phyloP scores from a whole-genome alignment of 2,113 vertebrate species.

The Notothenia rossii region DNA sequence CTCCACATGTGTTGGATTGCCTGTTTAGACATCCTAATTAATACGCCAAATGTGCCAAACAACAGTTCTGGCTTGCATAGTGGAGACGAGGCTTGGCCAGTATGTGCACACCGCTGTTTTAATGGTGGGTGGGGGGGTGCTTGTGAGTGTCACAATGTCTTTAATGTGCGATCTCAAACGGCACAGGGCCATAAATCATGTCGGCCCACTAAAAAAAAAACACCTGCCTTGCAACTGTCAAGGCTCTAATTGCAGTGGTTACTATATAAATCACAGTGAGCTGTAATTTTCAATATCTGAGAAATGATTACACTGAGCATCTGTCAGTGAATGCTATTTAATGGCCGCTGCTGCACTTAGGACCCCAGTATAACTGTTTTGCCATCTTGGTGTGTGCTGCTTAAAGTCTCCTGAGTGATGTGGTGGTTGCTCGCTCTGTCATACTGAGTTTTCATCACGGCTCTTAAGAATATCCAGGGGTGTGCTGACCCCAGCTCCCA shows the following conservation, averaged over 20 bases:
- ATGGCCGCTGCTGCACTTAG: constrained; percentile 70
- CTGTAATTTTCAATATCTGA: constrained; percentile 77
- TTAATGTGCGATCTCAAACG: constrained; percentile 70
- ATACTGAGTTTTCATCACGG: constrained; percentile 62
- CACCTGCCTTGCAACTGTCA: constrained; percentile 72
- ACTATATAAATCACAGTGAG: constrained; percentile 73
- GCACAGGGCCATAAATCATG: constrained; percentile 69
- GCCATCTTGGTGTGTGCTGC: constrained; percentile 56
- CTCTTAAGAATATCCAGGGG: constrained; percentile 74
- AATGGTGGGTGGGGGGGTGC: not conserved
- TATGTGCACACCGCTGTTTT: constrained; percentile 5
- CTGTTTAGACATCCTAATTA: constrained; percentile 75
- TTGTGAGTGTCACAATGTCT: constrained; percentile 55
- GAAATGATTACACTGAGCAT: constrained; percentile 77
- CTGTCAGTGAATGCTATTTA: constrained; percentile 76
- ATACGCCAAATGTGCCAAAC: constrained; percentile 65
- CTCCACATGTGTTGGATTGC: constrained; percentile 65
- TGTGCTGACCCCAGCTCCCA: constrained; percentile 35
- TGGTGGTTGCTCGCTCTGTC: constrained; percentile 65
- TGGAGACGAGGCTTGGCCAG: constrained; percentile 18
- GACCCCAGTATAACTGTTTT: constrained; percentile 54
- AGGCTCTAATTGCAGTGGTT: constrained; percentile 59
- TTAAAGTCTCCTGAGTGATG: constrained; percentile 75
- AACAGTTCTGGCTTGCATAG: constrained; percentile 58
- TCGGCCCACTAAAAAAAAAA: constrained; percentile 57